Conservation (phyloP, 2,888 invertebrate genomes). For the Eupithecia inturbata region DNA sequence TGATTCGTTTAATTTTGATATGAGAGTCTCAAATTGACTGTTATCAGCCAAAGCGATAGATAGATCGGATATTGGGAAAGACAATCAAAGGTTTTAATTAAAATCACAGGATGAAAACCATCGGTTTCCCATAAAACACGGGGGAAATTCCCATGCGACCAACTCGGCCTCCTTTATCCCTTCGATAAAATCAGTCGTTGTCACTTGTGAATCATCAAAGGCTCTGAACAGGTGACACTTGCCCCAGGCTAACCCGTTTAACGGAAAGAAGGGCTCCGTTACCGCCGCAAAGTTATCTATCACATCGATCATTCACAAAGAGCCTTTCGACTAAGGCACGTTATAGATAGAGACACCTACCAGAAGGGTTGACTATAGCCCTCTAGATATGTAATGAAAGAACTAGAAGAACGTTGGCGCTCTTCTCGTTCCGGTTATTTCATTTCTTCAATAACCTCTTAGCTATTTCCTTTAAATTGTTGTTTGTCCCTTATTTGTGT, state of each 20-base stretch:
- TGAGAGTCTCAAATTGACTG: no score
- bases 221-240: conserved; percentile 59
- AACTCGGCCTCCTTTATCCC: conserved; percentile 1
- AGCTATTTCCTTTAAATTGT: neutral
- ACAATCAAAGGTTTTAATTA: neutral
- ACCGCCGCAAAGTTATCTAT: conserved; percentile 73
- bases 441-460: neutral
- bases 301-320: conserved; percentile 78
- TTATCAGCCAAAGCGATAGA: no score
- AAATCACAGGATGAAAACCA: neutral
- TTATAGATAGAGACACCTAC: neutral
- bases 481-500: no score
- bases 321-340: conserved; percentile 44
- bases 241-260: conserved; percentile 77
- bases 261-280: conserved; percentile 61
- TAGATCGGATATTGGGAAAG: neutral
- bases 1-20: neutral
- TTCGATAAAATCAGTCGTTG: conserved; percentile 37
- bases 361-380: neutral
- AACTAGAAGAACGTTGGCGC: neutral
- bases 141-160: neutral
- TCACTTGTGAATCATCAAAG: conserved; percentile 43
- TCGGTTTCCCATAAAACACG: neutral
- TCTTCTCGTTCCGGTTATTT: neutral
- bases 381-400: no score